Evolutionary conservation across 2,797 vertebrate genomes (phyloP), one percentile per base, ranked within the genome.

Genomic region (Sebastes goodei): DNA sequence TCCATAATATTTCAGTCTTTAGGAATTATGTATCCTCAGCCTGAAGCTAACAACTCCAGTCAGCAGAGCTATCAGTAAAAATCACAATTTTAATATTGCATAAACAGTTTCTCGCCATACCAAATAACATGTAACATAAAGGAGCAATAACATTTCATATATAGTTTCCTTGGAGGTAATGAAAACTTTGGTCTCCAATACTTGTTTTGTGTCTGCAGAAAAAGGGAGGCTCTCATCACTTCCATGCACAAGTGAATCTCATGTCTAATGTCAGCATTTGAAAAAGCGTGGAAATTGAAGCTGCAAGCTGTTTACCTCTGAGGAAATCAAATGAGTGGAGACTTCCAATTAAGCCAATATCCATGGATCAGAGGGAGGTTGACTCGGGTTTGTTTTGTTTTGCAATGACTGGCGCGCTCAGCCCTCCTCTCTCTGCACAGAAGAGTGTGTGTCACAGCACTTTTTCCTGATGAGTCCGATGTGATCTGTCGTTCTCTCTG

Each of bases 401-500:
- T 33, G 46, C 53, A 63, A 74, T 35, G 53, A 74, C 68, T 53
- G 62, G 59, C 82, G 49, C 3, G 12, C 78, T 81, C 78, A 72
- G 46, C 63, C 57, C 68, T 62, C 21, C 71, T 81, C 76, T 76
- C 66, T 79, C 78, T 20, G 17, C 70, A 84, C 82, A 79, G 60
- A 77, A 62, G 74, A 90, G 61, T 83, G 88, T 83, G 87, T 90
- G 89, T 93, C 87, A 83, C 92, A 90, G 89, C 90, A 82, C 85
- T 90, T 93, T 90, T 87, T 94, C 78, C 76, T 78, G 79, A 88
- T 88, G 90, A 92, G 85, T 88, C 86, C 83, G 10, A 90, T 87
- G 86, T 87, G 90, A 93, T 92, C 87, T 89, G 91, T 92, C 87
- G 66, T 81, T 86, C 85, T 76, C 88, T 79, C 82, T 85, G 82